Evolutionary conservation across 2,113 vertebrate species (phyloP), one percentile per base, ranked within the genome.

Genomic region (Panthera tigris): DNA sequence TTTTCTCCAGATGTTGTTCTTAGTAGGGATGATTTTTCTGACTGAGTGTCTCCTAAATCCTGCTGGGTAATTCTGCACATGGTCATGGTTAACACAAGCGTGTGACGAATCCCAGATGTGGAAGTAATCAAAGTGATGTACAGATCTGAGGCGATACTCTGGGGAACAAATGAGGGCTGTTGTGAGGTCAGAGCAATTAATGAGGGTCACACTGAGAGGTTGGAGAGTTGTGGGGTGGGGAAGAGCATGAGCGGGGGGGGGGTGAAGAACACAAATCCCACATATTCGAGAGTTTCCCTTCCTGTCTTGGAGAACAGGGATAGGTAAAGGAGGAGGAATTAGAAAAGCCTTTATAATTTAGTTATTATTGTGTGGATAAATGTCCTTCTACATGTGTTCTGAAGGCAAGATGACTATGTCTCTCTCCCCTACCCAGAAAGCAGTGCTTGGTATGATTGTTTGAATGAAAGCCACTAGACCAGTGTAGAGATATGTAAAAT

Each of bases 61-160:
- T 98, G 98, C 98, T 98, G 98, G 95, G 98, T 98, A 98, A 97
- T 97, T 97, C 98, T 97, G 98, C 98, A 99, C 98, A 98, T 98
- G 98, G 97, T 98, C 98, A 98, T 61, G 85, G 98, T 98, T 97
- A 98, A 96, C 97, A 96, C 96, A 97, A 84, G 96, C 95, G 69
- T 98, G 98, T 98, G 98, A 99, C 97, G 93, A 97, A 95, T 98
- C 98, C 98, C 99, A 99, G 98, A 99, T 99, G 98, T 98, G 98
- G 95, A 94, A 98, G 95, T 92, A 98, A 98, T 98, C 97, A 98
- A 98, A 98, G 97, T 55, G 66, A 98, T 97, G 97, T 98, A 96
- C 97, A 98, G 97, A 98, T 98, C 98, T 98, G 97, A 99, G 94
- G 93, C 88, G 98, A 94, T 95, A 96, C 97, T 96, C 98, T 87